phyloP scores from a whole-genome alignment of 2,888 invertebrate species.

The Schrankia costaestrigalis region DNA sequence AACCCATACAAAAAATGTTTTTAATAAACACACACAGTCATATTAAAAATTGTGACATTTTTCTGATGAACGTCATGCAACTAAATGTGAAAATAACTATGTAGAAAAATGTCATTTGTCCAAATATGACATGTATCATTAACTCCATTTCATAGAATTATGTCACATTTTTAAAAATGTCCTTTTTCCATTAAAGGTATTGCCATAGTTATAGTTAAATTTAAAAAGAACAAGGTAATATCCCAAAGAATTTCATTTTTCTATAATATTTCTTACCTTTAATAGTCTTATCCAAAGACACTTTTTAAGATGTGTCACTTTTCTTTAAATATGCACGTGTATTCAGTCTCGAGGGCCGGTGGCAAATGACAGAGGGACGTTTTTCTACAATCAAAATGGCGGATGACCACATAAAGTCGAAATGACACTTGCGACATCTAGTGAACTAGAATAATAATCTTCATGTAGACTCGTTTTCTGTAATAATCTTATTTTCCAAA shows the following conservation, averaged over 20 bases:
- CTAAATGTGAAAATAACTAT: constrained; percentile 1
- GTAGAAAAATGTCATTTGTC: neutral
- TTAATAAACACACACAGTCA: neutral
- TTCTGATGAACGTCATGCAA: constrained; percentile 2
- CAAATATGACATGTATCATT: neutral
- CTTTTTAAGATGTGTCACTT: neutral
- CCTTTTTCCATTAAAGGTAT: too few relatives aligned
- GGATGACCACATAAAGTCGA: constrained; percentile 1
- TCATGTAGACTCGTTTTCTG: too few relatives aligned
- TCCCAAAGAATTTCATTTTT: too few relatives aligned
- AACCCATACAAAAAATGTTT: neutral
- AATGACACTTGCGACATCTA: too few relatives aligned
- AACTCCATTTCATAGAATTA: neutral
- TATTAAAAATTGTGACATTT: constrained; percentile 1
- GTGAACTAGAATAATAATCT: too few relatives aligned
- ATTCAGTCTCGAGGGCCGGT: neutral
- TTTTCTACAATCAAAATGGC: constrained; percentile 5
- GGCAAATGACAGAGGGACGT: constrained; percentile 2
- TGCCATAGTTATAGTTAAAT: neutral
- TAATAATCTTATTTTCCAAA: too few relatives aligned
- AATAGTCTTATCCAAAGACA: too few relatives aligned
- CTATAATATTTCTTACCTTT: too few relatives aligned
- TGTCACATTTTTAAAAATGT: neutral
- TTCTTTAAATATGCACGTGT: neutral
- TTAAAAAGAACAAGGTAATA: too few relatives aligned